Conservation (phyloP, 2,888 invertebrate genomes). For the Branchinecta sandiegonensis region DNA sequence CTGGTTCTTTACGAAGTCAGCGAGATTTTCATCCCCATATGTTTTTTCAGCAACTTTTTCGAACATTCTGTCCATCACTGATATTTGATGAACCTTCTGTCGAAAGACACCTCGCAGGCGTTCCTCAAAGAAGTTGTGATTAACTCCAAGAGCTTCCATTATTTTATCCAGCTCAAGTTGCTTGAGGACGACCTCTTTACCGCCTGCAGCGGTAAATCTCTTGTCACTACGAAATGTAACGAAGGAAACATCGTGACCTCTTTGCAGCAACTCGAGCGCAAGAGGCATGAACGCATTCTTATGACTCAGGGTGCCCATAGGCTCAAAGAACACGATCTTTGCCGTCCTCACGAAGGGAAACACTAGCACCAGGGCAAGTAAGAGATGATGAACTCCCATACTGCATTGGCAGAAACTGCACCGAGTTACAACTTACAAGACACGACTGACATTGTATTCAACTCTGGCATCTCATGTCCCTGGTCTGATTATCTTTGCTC, state of each 20-base stretch:
- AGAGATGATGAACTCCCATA: too few species aligned
- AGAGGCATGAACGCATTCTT: background rate
- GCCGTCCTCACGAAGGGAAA: background rate
- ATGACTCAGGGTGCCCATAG: slow-evolving; percentile 6
- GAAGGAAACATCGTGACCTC: slow-evolving; percentile 1
- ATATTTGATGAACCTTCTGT: background rate
- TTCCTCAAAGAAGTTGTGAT: background rate
- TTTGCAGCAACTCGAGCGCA: background rate
- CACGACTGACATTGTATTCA: too few species aligned
- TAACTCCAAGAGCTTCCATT: background rate
- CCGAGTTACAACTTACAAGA: too few species aligned
- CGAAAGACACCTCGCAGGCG: background rate
- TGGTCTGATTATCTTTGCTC: too few species aligned
- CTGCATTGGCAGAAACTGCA: too few species aligned
- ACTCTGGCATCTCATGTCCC: too few species aligned
- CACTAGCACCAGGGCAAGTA: too few species aligned
- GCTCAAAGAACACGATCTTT: background rate
- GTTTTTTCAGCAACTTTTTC: background rate
- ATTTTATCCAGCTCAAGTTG: background rate
- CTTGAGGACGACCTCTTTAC: background rate
- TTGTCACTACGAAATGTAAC: background rate
- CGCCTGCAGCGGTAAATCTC: background rate
- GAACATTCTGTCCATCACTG: background rate
- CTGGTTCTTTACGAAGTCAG: background rate
- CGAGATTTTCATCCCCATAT: background rate